Evolutionary conservation across 2,113 vertebrate genomes (phyloP).

Genomic region (Heptranchias perlo): DNA sequence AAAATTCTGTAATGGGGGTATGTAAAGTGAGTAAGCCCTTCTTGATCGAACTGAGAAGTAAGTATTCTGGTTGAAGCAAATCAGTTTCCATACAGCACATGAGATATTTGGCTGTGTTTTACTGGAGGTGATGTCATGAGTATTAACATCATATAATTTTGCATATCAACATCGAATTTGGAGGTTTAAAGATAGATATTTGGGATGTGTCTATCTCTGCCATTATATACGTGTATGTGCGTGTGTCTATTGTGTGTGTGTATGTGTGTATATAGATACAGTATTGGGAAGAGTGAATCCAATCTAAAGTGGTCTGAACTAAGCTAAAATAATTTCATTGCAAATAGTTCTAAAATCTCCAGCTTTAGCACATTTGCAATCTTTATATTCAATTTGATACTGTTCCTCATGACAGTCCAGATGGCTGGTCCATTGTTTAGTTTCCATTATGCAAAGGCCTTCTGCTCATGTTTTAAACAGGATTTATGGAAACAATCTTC

Average conservation of each 20-base stretch:
- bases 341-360: background rate
- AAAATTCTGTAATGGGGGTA: background rate
- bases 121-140: background rate
- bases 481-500: background rate
- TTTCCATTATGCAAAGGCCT: background rate
- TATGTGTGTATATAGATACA: background rate
- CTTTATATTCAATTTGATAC: background rate
- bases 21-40: background rate
- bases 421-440: background rate
- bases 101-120: background rate
- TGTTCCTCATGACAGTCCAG: background rate
- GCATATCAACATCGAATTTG: background rate
- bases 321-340: background rate
- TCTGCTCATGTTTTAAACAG: background rate
- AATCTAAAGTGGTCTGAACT: background rate
- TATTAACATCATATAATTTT: background rate
- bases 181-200: background rate
- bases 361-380: background rate
- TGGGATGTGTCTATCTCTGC: background rate
- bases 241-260: background rate
- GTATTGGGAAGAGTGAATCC: background rate
- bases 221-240: background rate
- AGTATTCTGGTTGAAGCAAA: background rate
- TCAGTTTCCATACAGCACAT: background rate
- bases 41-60: background rate